phyloP scores from a whole-genome alignment of 1,140 invertebrate species.

The Drosophila nikananu region DNA sequence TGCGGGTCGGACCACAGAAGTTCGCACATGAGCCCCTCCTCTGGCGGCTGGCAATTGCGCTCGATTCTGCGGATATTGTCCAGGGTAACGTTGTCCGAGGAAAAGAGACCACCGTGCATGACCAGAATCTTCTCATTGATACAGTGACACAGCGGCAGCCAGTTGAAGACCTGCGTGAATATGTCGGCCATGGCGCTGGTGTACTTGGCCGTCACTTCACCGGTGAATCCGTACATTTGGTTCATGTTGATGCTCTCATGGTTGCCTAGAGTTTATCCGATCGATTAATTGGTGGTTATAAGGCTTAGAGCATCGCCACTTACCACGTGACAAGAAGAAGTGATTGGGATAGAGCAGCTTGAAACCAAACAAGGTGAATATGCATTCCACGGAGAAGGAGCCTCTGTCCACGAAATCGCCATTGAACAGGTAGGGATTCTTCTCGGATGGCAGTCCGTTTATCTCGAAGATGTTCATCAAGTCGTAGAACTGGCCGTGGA shows the following conservation, averaged over 20 bases:
- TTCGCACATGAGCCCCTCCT: conserved; percentile 98
- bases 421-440: conserved; percentile 93
- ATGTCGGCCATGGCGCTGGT: conserved; percentile 97
- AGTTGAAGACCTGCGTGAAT: conserved; percentile 99
- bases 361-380: conserved; percentile 98
- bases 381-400: conserved; percentile 99
- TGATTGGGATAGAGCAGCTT: conserved; percentile 98
- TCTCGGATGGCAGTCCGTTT: conserved; percentile 97
- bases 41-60: conserved; percentile 98
- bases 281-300: neutral
- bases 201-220: conserved; percentile 98
- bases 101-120: conserved; percentile 98
- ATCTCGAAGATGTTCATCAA: conserved; percentile 98
- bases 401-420: conserved; percentile 99
- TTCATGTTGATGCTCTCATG: conserved; percentile 99
- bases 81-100: conserved; percentile 94
- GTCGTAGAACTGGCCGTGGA: conserved; percentile 99
- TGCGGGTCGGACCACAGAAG: conserved; percentile 99
- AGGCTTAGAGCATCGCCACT: conserved; percentile 44
- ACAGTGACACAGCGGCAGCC: conserved; percentile 97
- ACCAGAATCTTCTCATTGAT: conserved; percentile 96
- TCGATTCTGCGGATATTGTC: conserved; percentile 95
- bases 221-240: conserved; percentile 99
- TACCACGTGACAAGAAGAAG: conserved; percentile 99
- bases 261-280: conserved; percentile 90